Evolutionary conservation across 2,797 vertebrate genomes (phyloP), one percentile per base, ranked within the genome.

Genomic region (Aulostomus chinensis): DNA sequence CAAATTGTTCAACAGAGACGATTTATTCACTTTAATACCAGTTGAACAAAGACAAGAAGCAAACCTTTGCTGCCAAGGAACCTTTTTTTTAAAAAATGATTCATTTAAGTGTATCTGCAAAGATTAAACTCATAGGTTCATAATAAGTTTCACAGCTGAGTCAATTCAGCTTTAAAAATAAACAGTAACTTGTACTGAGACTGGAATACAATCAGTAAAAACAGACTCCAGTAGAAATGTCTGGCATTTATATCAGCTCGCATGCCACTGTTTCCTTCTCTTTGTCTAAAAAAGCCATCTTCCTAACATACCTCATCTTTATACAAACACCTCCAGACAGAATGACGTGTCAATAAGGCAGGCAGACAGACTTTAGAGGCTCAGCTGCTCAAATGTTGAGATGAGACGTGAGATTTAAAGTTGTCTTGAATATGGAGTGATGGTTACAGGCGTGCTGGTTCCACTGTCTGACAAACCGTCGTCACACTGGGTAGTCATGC

Each of bases 271-370:
- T 28, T 40, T 41, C 43, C 2, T 7, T 5, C 4, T 43, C 12
- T 43, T n/a, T 13, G 4, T 29, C 6, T 9, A 37, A 26, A 35
- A 31, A 37, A 9, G 31, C 12, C 36, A 12, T 35, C n/a, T n/a
- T n/a, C n/a, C n/a, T n/a, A n/a, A 52, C 29, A 26, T 35, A 9
- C 42, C 31, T 59, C 29, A 7, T 8, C 49, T 65, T 58, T 33
- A 50, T 58, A 16, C 33, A 49, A 60, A 71, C 39, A 66, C 45
- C 47, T 40, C 18, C 26, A 22, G 17, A 54, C 57, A 30, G 54
- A 52, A 31, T 43, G 38, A 72, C 64, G 37, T 66, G 53, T 66
- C 52, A 74, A 73, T 65, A 52, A 80, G 28, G 67, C 18, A 34
- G 18, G 26, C 40, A 55, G 57, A 35, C 58, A 37, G 29, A 52